Evolutionary conservation across 2,797 vertebrate genomes (phyloP), one percentile per base, ranked within the genome.

Genomic region (Enteromius fasciolatus): DNA sequence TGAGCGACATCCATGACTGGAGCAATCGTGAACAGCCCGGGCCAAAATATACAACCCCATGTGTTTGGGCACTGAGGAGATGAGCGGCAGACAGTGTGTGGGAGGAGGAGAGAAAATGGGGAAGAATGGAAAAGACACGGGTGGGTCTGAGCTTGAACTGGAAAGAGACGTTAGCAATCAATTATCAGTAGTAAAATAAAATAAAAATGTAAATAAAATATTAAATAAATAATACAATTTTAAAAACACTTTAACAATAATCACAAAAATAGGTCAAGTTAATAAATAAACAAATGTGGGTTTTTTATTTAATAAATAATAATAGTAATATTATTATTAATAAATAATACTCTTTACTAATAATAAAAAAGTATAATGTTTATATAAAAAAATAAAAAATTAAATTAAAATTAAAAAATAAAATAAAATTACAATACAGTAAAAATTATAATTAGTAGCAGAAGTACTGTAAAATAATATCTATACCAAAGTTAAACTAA

Each of bases 31-130:
- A 52, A 20, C 20, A 25, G 36, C 18, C 57, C 15, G 70, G 17
- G 48, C n/a, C 70, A 75, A 68, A 57, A 31, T 36, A 69, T 41
- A 79, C 50, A 57, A n/a, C 39, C 46, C 50, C 5, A 14, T 31
- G 57, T 54, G 31, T 14, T 57, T 7, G 2, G 31, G 31, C 44
- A 66, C 44, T 4, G 8, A 44, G 54, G 3, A 52, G 61, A 41
- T 3, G 0, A 31, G 66, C 17, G 33, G 5, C n/a, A 70, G 20
- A 50, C 54, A 41, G 67, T 31, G 39, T 52, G 3, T 81, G 64
- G 72, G 52, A 44, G 41, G 48, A 41, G 9, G 18, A 18, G 54
- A 64, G 50, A 72, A 23, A 36, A 61, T 15, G 14, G 11, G 54
- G 52, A 33, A 72, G 18, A 36, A 61, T 15, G 14, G 11, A 15